Conservation (phyloP, 2,888 invertebrate species). For the Alitta virens region DNA sequence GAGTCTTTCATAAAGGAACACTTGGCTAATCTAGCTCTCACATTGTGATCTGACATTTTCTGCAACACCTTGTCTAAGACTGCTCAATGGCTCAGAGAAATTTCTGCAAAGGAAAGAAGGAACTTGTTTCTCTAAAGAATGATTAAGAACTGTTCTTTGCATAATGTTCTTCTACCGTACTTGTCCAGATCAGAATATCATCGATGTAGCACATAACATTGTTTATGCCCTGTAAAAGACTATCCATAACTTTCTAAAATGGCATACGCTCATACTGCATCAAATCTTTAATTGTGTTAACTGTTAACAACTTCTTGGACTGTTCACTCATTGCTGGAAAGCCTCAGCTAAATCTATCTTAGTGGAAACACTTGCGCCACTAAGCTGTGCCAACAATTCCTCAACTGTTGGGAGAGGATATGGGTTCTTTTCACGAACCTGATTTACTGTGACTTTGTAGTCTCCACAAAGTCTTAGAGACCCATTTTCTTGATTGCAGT, state of each 20-base stretch:
- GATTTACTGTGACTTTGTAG: conserved; percentile 1
- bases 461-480: background rate
- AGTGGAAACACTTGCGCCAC: background rate
- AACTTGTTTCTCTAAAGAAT: too few relatives aligned
- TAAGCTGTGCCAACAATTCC: conserved; percentile 3
- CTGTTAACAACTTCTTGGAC: background rate
- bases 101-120: too few relatives aligned
- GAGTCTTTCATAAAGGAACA: background rate
- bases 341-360: conserved; percentile 4
- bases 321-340: background rate
- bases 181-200: background rate
- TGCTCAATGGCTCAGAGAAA: too few relatives aligned
- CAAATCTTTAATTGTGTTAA: background rate
- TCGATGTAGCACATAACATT: background rate
- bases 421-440: background rate
- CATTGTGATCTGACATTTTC: background rate
- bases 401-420: conserved; percentile 1
- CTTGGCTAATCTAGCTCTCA: background rate
- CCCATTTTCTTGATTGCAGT: background rate
- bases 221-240: background rate
- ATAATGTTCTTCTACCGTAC: background rate
- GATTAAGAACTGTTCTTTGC: too few relatives aligned
- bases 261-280: background rate
- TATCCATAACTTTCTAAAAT: background rate
- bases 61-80: background rate